Evolutionary conservation across 2,113 vertebrate genomes (phyloP).

Genomic region (Sigmodon hispidus): DNA sequence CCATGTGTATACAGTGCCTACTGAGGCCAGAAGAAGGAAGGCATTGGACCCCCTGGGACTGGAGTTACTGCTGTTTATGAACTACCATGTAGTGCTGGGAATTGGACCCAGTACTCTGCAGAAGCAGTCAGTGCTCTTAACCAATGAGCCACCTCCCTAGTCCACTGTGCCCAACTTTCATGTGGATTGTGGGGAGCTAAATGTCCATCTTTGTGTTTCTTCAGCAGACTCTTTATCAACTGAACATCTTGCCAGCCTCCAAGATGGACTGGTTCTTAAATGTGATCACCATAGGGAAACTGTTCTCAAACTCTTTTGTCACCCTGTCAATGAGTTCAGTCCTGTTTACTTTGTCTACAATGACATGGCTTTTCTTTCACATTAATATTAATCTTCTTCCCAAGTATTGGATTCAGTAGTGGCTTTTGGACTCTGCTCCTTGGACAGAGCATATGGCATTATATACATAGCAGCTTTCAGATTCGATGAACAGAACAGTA

Average conservation of each 20-base stretch:
- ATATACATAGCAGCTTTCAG: not conserved
- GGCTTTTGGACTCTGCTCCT: not conserved
- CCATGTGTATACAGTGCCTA: not conserved
- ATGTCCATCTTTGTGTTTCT: not conserved
- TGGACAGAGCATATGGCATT: not conserved
- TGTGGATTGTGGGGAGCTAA: not conserved
- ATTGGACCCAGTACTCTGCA: too few species aligned
- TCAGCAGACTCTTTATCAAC: not conserved
- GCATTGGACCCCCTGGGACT: not conserved
- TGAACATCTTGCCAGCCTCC: not conserved
- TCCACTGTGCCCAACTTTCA: not conserved
- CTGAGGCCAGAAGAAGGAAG: not conserved
- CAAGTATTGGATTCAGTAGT: not conserved
- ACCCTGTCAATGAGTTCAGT: not conserved
- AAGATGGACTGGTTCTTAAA: not conserved
- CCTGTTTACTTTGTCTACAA: not conserved
- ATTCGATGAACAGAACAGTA: not conserved
- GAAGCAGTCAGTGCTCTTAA: too few species aligned
- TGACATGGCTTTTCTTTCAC: not conserved
- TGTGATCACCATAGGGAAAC: not conserved
- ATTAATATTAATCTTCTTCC: not conserved
- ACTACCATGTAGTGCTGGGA: too few species aligned
- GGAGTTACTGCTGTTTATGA: too few species aligned
- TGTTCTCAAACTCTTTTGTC: not conserved
- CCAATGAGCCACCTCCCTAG: too few species aligned